Percentiles rank a stretch among this genome's conserved stretches.
Evolutionary conservation across 2,113 vertebrate species (phyloP).

Genomic region (Melanerpes formicivorus): DNA sequence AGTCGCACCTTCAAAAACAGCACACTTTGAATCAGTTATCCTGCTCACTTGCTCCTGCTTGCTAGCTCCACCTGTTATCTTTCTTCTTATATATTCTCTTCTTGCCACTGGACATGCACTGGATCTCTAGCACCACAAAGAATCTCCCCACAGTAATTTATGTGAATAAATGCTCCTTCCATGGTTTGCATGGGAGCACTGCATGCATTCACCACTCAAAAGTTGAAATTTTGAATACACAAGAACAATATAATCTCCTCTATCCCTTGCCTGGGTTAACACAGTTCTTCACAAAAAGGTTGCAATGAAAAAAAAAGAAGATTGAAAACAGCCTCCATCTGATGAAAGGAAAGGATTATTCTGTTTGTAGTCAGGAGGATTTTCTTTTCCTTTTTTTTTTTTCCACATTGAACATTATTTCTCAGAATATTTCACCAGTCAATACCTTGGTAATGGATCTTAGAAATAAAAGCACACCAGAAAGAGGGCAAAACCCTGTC

Average conservation of each 20-base stretch:
- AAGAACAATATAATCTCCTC: background rate
- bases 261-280: background rate
- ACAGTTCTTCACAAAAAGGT: background rate
- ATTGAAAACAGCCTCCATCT: background rate
- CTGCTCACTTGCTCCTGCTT: background rate
- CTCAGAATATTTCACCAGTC: background rate
- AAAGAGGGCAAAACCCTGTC: background rate
- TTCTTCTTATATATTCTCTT: background rate
- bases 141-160: background rate
- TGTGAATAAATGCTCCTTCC: background rate
- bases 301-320: background rate
- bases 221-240: background rate
- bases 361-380: background rate
- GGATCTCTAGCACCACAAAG: background rate
- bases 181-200: background rate
- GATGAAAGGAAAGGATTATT: slow-evolving; percentile 4
- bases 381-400: background rate
- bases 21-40: background rate
- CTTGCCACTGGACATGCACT: background rate
- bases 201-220: background rate
- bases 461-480: background rate
- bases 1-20: background rate
- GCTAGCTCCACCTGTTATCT: background rate
- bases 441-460: background rate
- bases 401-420: background rate